Percentiles rank a stretch among this genome's conserved stretches.
phyloP scores from a whole-genome alignment of 2,113 vertebrate genomes.

The Rhombomys opimus region DNA sequence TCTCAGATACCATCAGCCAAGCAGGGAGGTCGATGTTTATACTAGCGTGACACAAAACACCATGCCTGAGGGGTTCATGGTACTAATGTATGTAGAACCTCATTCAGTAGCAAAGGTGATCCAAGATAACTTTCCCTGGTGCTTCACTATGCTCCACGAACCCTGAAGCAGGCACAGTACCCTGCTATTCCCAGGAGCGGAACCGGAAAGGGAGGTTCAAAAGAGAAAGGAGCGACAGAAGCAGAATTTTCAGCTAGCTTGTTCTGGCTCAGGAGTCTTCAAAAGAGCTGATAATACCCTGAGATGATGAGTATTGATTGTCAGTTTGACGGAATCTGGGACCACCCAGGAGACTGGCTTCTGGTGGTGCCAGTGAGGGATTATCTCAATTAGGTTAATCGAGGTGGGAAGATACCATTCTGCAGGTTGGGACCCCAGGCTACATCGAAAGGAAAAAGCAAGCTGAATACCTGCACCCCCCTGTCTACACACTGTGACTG shows the following conservation, averaged over 20 bases:
- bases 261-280: background rate
- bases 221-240: background rate
- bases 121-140: background rate
- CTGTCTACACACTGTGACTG: background rate
- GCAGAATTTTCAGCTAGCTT: background rate
- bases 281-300: background rate
- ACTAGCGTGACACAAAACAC: background rate
- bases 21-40: background rate
- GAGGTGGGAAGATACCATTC: background rate
- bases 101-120: background rate
- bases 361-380: background rate
- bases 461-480: too few relatives aligned
- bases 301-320: background rate
- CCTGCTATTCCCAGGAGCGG: background rate
- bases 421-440: background rate
- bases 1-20: background rate
- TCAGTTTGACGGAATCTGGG: background rate
- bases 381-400: background rate
- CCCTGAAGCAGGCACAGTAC: background rate
- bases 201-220: background rate
- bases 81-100: background rate
- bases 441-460: background rate
- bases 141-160: background rate
- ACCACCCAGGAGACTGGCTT: background rate
- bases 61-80: background rate